A percentile compares a stretch with the other conserved stretches of the same genome.
Evolutionary conservation across 2,888 invertebrate species (phyloP).

Genomic region (Ecdyonurus torrentis): DNA sequence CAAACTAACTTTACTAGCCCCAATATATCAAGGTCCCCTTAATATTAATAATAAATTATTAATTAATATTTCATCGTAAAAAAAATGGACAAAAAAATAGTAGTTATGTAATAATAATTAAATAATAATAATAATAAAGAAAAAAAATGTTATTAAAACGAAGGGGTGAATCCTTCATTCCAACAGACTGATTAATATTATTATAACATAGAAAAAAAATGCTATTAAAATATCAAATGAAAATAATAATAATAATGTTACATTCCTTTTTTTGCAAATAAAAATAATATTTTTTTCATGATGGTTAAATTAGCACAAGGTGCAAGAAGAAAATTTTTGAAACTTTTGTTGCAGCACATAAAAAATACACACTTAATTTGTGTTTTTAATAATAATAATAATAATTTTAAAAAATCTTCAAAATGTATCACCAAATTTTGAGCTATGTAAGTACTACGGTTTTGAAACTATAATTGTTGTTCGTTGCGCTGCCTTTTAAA

Average conservation of each 20-base stretch:
- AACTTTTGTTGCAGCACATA: neutral
- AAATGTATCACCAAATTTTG: constrained; percentile 1
- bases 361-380: neutral
- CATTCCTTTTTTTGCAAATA: neutral
- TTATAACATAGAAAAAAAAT: neutral
- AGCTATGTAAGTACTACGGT: constrained; percentile 5
- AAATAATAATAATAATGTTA: neutral
- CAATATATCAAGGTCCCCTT: neutral
- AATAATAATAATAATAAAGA: neutral
- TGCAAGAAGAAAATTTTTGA: neutral
- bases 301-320: neutral
- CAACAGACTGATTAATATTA: constrained; percentile 3
- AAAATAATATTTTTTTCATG: neutral
- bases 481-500: constrained; percentile 5
- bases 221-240: neutral
- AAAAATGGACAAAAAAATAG: neutral
- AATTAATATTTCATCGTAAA: neutral
- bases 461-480: constrained; percentile 6
- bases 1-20: neutral
- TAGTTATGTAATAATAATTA: neutral
- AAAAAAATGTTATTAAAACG: neutral
- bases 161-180: constrained; percentile 3
- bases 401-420: neutral
- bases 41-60: neutral
- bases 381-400: too few species aligned